Evolutionary conservation across 2,113 vertebrate genomes (phyloP).

Genomic region (Centropus bengalensis): DNA sequence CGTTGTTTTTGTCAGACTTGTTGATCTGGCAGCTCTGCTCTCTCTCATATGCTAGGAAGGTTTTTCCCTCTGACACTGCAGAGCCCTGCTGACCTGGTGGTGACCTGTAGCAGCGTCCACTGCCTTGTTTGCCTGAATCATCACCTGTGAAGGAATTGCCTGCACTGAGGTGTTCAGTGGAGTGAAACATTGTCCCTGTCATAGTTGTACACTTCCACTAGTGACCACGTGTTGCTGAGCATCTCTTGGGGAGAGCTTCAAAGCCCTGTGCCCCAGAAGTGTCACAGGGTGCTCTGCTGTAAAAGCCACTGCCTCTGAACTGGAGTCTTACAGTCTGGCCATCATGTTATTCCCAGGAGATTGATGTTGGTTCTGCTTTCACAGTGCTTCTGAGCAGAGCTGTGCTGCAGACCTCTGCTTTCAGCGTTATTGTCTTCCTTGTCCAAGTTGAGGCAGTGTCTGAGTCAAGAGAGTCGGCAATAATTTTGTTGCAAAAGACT

Average conservation of each 20-base stretch:
- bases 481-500: neutral
- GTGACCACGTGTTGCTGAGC: neutral
- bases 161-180: neutral
- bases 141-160: neutral
- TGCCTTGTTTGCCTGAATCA: neutral
- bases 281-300: neutral
- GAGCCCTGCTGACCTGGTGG: neutral
- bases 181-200: neutral
- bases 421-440: neutral
- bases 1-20: neutral
- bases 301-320: neutral
- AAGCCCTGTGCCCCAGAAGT: neutral
- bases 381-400: neutral
- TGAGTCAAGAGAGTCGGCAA: neutral
- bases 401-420: no score
- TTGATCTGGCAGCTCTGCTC: neutral
- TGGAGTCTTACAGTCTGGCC: rapidly evolving
- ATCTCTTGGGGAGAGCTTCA: no score
- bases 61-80: neutral
- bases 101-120: neutral
- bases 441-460: neutral
- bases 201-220: rapidly evolving
- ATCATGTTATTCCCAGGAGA: neutral
- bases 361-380: neutral
- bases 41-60: neutral